Evolutionary conservation across 2,113 vertebrate genomes (phyloP).

Genomic region (Neotoma lepida): DNA sequence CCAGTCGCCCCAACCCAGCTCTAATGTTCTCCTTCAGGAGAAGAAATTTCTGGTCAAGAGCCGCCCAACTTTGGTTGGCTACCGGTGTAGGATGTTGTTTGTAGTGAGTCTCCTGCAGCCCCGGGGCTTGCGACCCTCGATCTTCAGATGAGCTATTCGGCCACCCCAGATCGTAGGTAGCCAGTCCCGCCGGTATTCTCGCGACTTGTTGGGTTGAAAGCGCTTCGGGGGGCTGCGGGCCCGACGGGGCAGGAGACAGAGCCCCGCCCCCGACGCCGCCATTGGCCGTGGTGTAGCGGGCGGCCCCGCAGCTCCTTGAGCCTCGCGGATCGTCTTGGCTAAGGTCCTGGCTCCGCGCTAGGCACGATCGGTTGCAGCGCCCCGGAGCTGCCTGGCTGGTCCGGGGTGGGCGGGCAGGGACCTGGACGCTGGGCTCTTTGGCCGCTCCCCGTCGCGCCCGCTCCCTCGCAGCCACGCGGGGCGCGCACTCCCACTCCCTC

Average conservation of each 20-base stretch:
- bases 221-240: neutral
- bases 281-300: slow-evolving; percentile 65
- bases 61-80: neutral
- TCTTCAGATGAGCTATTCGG: neutral
- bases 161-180: neutral
- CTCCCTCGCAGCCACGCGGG: neutral
- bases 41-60: neutral
- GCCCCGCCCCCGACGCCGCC: slow-evolving; percentile 67
- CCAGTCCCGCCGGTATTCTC: neutral
- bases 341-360: neutral
- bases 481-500: neutral
- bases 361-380: neutral
- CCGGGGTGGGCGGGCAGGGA: neutral
- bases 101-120: neutral
- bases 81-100: no score
- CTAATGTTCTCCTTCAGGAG: neutral
- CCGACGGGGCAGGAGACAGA: neutral
- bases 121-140: neutral
- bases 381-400: neutral
- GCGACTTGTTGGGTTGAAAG: rapidly evolving
- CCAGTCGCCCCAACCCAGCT: rapidly evolving
- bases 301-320: neutral
- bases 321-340: rapidly evolving
- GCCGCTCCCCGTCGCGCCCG: neutral
- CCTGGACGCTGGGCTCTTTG: neutral